Conservation (phyloP, 2,797 vertebrate genomes). For the Pempheris klunzingeri region DNA sequence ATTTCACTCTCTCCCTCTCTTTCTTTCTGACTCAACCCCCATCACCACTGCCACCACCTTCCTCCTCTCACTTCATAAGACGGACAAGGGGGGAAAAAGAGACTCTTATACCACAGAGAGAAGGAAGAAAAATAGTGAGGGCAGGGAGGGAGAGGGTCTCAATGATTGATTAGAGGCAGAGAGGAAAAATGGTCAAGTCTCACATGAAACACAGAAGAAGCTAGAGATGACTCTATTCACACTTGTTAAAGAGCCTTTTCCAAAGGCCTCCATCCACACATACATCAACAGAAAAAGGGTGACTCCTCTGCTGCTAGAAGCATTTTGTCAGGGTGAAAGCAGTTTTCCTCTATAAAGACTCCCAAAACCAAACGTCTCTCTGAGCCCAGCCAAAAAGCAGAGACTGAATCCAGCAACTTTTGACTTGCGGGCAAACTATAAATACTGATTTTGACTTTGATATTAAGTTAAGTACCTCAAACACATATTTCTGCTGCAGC, state of each 20-base stretch:
- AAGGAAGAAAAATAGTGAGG: slow-evolving; percentile 42
- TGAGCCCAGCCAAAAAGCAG: neutral
- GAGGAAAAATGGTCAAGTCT: slow-evolving; percentile 59
- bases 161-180: slow-evolving; percentile 72
- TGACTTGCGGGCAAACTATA: slow-evolving; percentile 15
- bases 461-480: neutral
- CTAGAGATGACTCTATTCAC: slow-evolving; percentile 68
- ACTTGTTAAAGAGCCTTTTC: slow-evolving; percentile 65
- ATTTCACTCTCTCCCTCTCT: slow-evolving; percentile 32
- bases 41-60: slow-evolving; percentile 40
- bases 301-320: slow-evolving; percentile 34
- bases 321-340: slow-evolving; percentile 50
- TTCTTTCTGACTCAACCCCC: slow-evolving; percentile 25
- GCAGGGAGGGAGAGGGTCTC: slow-evolving; percentile 35
- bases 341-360: slow-evolving; percentile 46
- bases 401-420: slow-evolving; percentile 10
- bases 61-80: slow-evolving; percentile 50
- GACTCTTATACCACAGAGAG: slow-evolving; percentile 15
- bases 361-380: slow-evolving; percentile 40
- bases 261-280: slow-evolving; percentile 39
- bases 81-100: slow-evolving; percentile 6
- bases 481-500: neutral
- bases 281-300: slow-evolving; percentile 19
- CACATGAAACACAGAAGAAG: slow-evolving; percentile 71
- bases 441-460: slow-evolving; percentile 35